Evolutionary conservation across 2,888 invertebrate species (phyloP).

Genomic region (Nymphalis polychloros): DNA sequence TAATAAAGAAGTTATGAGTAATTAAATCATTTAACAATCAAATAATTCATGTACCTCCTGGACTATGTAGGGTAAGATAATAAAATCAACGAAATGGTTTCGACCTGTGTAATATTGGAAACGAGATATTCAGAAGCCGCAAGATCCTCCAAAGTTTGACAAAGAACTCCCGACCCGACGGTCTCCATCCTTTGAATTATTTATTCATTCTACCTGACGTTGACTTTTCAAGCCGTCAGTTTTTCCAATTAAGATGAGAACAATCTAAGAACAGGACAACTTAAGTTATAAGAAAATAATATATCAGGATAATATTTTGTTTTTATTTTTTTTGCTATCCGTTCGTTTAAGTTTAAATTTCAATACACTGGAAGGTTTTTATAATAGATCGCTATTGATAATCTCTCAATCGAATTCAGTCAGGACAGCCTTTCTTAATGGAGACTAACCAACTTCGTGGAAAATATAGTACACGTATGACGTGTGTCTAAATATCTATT

Average conservation of each 20-base stretch:
- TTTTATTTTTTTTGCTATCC: not conserved
- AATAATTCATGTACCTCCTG: too few relatives aligned
- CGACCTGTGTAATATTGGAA: not conserved
- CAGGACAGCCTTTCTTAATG: too few relatives aligned
- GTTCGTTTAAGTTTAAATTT: too few relatives aligned
- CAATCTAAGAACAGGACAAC: slow-evolving; percentile 1
- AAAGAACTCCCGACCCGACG: slow-evolving; percentile 4
- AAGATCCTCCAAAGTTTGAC: slow-evolving; percentile 8
- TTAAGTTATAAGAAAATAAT: slow-evolving; percentile 6
- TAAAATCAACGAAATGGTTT: not conserved
- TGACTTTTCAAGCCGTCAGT: slow-evolving; percentile 26
- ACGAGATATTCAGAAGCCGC: slow-evolving; percentile 5
- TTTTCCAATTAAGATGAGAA: slow-evolving; percentile 27
- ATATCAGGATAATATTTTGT: not conserved
- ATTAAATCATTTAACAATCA: too few relatives aligned
- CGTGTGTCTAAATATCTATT: too few relatives aligned
- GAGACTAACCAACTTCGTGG: too few relatives aligned
- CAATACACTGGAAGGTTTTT: too few relatives aligned
- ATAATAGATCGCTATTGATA: too few relatives aligned
- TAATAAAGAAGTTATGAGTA: too few relatives aligned
- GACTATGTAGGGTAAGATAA: too few relatives aligned
- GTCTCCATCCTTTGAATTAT: slow-evolving; percentile 21
- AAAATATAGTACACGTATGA: too few relatives aligned
- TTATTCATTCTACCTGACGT: slow-evolving; percentile 21
- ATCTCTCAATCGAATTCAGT: too few relatives aligned